phyloP scores from a whole-genome alignment of 2,888 invertebrate genomes.

The Anoplius nigerrimus region DNA sequence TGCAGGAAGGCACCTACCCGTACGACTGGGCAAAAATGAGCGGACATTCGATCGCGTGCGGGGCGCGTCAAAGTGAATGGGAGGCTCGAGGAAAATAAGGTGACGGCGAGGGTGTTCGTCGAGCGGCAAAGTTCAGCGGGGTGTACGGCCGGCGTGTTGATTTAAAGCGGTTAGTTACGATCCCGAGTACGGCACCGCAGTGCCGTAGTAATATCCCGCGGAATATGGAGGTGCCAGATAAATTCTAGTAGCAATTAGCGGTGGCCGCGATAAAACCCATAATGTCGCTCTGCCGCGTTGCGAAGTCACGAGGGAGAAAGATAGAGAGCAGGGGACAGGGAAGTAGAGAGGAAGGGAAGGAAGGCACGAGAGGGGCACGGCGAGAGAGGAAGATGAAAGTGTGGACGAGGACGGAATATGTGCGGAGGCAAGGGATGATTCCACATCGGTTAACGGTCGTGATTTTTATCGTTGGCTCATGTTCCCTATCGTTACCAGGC shows the following conservation, averaged over 20 bases:
- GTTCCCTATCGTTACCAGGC: too few relatives aligned
- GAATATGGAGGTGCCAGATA: slow-evolving; percentile 58
- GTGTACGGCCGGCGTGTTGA: slow-evolving; percentile 34
- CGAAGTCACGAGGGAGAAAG: slow-evolving; percentile 6
- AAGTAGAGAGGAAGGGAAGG: slow-evolving; percentile 10
- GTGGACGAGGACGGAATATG: slow-evolving; percentile 13
- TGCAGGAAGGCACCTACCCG: too few relatives aligned
- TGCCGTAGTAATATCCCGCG: slow-evolving; percentile 44
- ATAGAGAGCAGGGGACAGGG: background rate
- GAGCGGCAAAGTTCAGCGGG: background rate
- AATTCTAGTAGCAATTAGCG: slow-evolving; percentile 62
- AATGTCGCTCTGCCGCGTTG: slow-evolving; percentile 41
- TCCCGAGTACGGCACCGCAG: slow-evolving; percentile 27
- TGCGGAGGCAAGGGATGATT: slow-evolving; percentile 4
- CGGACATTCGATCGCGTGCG: too few relatives aligned
- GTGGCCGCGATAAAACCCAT: slow-evolving; percentile 62
- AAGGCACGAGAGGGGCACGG: background rate
- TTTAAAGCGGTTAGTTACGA: slow-evolving; percentile 54
- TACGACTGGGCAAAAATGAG: too few relatives aligned
- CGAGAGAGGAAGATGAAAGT: background rate
- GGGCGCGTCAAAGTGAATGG: too few relatives aligned
- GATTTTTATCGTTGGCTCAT: too few relatives aligned
- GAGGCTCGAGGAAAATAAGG: too few relatives aligned
- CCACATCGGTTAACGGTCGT: background rate
- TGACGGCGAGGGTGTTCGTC: too few relatives aligned